A percentile compares a stretch with the other conserved stretches of the same genome.
phyloP scores from a whole-genome alignment of 2,888 invertebrate genomes.

The Plebejus melissa region DNA sequence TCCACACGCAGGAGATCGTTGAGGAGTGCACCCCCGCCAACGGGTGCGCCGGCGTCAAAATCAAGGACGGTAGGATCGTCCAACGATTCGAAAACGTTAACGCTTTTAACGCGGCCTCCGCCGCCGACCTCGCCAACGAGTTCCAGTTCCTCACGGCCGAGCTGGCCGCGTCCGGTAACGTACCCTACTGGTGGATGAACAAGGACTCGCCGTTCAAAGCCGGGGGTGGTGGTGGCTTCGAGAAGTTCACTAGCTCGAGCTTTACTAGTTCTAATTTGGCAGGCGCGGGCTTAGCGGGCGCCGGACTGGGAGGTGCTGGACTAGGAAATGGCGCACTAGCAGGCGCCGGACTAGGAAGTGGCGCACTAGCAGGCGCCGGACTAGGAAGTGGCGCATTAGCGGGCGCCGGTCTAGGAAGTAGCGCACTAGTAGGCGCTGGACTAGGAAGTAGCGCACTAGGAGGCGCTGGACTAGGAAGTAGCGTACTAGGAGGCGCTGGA shows the following conservation, averaged over 20 bases:
- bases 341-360: conserved; percentile 1
- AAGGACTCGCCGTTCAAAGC: conserved; percentile 79
- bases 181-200: conserved; percentile 81
- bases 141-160: conserved; percentile 63
- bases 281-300: conserved; percentile 40
- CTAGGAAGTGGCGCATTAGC: background rate
- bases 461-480: background rate
- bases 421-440: background rate
- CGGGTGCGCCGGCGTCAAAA: conserved; percentile 70
- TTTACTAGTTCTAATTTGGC: conserved; percentile 45
- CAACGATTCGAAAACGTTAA: conserved; percentile 64
- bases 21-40: conserved; percentile 66
- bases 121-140: conserved; percentile 52
- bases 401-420: background rate
- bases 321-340: background rate
- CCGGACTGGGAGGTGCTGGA: conserved; percentile 38
- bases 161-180: conserved; percentile 51
- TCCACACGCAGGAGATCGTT: conserved; percentile 66
- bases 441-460: background rate
- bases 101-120: conserved; percentile 58
- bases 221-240: conserved; percentile 51
- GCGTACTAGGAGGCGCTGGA: background rate
- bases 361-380: conserved; percentile 11
- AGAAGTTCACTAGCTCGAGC: conserved; percentile 56
- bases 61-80: conserved; percentile 66